Conservation (phyloP, 2,888 invertebrate species). For the Lepidochrysops patricia region DNA sequence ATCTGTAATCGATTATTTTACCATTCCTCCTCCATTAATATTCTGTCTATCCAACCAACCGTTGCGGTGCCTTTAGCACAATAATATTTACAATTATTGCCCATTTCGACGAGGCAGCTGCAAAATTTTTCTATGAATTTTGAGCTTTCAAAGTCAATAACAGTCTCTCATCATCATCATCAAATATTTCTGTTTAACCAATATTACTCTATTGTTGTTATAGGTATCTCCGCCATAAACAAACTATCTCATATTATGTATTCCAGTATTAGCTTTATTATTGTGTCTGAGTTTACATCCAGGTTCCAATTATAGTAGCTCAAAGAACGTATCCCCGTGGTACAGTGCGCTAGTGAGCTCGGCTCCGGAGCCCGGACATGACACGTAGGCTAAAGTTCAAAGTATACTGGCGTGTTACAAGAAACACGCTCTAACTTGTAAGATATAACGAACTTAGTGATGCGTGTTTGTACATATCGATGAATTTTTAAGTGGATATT, state of each 20-base stretch:
- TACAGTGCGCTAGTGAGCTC: neutral
- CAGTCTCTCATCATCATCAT: too few relatives aligned
- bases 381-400: conserved; percentile 16
- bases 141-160: too few relatives aligned
- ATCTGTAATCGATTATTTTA: too few relatives aligned
- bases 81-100: too few relatives aligned
- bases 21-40: too few relatives aligned
- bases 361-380: neutral
- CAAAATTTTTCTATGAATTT: too few relatives aligned
- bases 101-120: too few relatives aligned
- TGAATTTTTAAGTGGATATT: neutral
- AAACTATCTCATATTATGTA: neutral
- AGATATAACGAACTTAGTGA: conserved; percentile 12
- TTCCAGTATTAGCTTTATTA: neutral
- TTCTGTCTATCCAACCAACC: too few relatives aligned
- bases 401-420: conserved; percentile 12
- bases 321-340: neutral
- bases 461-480: neutral
- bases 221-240: too few relatives aligned
- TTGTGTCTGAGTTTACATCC: neutral
- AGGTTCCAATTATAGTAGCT: neutral
- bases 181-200: too few relatives aligned
- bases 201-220: too few relatives aligned
- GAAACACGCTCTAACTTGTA: conserved; percentile 12
- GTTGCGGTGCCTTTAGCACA: too few relatives aligned